Base-by-base conservation (phyloP, 2,797 vertebrate species). In the Sebastolobus alascanus region DNA sequence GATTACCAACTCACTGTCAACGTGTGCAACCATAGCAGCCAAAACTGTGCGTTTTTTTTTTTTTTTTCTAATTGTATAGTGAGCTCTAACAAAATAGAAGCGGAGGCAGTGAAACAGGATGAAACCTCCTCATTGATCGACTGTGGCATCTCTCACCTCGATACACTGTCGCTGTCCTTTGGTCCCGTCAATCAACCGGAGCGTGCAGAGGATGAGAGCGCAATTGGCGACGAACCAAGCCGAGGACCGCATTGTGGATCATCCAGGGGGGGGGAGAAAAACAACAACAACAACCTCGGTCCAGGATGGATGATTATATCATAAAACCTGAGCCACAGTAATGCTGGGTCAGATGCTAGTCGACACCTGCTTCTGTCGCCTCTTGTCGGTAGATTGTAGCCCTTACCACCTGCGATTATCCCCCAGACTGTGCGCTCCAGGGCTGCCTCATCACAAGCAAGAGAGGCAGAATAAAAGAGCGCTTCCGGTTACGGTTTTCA, bases 121-220 rank as follows among this genome's bases (percentile, higher is more conserved):
- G n/a, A 58, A 20, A 20, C 27, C 13, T 27, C 18, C 7, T 18
- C 25, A 55, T 18, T 56, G 83, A 79, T 75, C 50, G 31, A 12
- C 2, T 20, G 73, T 74, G 65, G 68, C 82, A 75, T 88, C 65
- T 92, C 94, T 96, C 92, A 96, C 95, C 95, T 96, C 96, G 8
- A 33, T 87, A 73, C 96, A 96, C 83, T 70, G 91, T 29, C 86
- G 94, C 85, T 91, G 88, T 85, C 80, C 94, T 56, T 50, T 76
- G 46, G 82, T 77, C 69, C 82, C 86, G 70, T 86, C 89, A 68
- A 76, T 87, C 80, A 80, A 31, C 68, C 40, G 86, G 82, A 94
- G 90, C 64, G 71, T n/a, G 82, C 77, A 84, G 75, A 92, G 83
- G 89, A 95, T 75, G 79, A 95, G 92, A 90, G 91, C 90, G 88